Base-by-base conservation (phyloP, 2,888 invertebrate species). In the Dinocampus coccinellae region DNA sequence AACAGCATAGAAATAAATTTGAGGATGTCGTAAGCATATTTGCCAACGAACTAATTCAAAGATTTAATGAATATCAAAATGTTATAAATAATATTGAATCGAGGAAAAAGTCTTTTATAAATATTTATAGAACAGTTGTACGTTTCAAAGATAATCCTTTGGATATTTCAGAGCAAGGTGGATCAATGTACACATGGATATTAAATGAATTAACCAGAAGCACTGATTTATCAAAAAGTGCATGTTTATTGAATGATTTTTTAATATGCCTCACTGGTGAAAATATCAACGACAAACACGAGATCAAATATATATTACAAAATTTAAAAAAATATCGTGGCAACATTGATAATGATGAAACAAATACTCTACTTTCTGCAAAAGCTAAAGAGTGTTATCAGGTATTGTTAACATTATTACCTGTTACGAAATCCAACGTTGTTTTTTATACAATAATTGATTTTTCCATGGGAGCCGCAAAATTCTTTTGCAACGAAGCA, bases 111-210 rank as follows among this genome's bases (percentile, higher is more conserved):
- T 79, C 76, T 33, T 74, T 85, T 26, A 76, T 84, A 16, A 83
- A 78, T 34, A 84, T 87, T 24, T 84, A 82, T 55, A 76, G 80
- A 6, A 72, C 78, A 2, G 80, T 77, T 0, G 80, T 85, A 4
- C 76, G 76, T 63, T 70, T 86, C 0, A 80, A 79, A 16, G 34
- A 74, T 0, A 74, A 80, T 29, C 83, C 84, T 22, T 72, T 70
- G 0, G 78, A 83, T n/a, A 73, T 81, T 3, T 53, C 69, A 13
- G 24, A 53, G 0, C 58, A 73, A n/a, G 34, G 65, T 22, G 62
- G 33, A 39, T 73, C 79, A 9, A 72, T 86, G 29, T 80, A 81
- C 68, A 26, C 34, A 0, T 87, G 87, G 87, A 82, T 87, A 39
- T 60, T 83, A 0, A 39, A 68, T 13, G 78, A 85, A 57, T 73